Evolutionary conservation across 2,888 invertebrate genomes (phyloP).

Genomic region (Mongoloraphidia duomilia): DNA sequence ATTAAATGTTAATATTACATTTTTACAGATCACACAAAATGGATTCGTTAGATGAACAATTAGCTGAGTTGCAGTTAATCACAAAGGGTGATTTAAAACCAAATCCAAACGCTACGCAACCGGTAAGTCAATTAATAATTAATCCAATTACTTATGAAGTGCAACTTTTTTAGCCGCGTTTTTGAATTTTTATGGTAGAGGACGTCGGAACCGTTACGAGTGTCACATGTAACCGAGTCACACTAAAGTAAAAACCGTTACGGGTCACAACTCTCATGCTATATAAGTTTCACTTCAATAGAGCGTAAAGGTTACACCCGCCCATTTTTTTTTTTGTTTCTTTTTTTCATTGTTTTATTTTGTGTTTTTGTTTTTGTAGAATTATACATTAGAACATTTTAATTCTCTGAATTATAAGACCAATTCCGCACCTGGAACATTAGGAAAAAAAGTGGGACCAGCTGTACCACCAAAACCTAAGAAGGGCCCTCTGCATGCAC

Average conservation of each 20-base stretch:
- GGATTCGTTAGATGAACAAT: slow-evolving; percentile 54
- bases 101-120: slow-evolving; percentile 15
- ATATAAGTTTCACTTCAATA: no score
- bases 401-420: slow-evolving; percentile 19
- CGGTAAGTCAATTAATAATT: slow-evolving; percentile 10
- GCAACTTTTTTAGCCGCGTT: no score
- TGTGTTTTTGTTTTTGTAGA: slow-evolving; percentile 2
- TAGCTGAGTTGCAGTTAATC: slow-evolving; percentile 50
- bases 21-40: slow-evolving; percentile 22
- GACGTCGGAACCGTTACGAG: no score
- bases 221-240: no score
- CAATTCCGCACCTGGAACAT: slow-evolving; percentile 25
- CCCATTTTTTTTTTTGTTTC: background rate
- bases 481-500: slow-evolving; percentile 36
- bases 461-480: slow-evolving; percentile 70
- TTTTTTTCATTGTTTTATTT: slow-evolving; percentile 1
- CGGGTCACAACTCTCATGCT: no score
- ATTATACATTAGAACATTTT: slow-evolving; percentile 1
- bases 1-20: no score
- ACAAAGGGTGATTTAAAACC: slow-evolving; percentile 31
- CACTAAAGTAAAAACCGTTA: no score
- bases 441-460: slow-evolving; percentile 52
- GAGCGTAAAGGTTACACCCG: no score
- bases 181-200: no score
- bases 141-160: no score